Conservation (phyloP, 2,113 vertebrate species). For the Elanus axillaris region DNA sequence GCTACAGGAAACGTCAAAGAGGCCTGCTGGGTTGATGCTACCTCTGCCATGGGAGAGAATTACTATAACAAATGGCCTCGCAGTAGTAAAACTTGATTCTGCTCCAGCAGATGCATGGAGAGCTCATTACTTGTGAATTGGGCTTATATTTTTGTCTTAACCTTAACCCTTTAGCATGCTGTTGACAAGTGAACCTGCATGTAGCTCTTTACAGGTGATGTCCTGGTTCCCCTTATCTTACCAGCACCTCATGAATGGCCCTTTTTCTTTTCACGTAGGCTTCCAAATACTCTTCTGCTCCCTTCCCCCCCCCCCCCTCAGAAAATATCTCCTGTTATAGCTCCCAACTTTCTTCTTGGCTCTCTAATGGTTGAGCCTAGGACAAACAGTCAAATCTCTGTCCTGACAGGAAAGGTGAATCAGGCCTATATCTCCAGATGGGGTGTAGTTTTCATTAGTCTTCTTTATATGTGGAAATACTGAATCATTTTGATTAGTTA, state of each 20-base stretch:
- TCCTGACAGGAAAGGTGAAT: background rate
- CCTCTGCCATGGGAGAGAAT: slow-evolving; percentile 28
- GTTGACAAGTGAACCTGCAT: background rate
- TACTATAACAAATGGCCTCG: slow-evolving; percentile 41
- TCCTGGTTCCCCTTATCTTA: background rate
- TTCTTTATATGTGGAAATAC: background rate
- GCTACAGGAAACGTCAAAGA: background rate
- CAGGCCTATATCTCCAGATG: background rate
- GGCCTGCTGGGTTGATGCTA: background rate
- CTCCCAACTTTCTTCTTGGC: background rate
- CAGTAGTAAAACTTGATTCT: background rate
- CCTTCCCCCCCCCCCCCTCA: accelerated
- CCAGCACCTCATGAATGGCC: background rate
- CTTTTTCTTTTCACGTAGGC: background rate
- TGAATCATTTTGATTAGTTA: background rate
- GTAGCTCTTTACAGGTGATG: background rate
- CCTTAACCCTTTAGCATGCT: background rate
- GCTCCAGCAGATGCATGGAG: slow-evolving; percentile 25
- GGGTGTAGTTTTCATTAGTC: background rate
- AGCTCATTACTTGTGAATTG: slow-evolving; percentile 2
- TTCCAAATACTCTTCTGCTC: background rate
- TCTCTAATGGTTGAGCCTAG: background rate
- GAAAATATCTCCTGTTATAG: background rate
- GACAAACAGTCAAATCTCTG: background rate
- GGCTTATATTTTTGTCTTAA: background rate